Evolutionary conservation across 2,113 vertebrate species (phyloP).

Genomic region (Tachysurus vachellii): DNA sequence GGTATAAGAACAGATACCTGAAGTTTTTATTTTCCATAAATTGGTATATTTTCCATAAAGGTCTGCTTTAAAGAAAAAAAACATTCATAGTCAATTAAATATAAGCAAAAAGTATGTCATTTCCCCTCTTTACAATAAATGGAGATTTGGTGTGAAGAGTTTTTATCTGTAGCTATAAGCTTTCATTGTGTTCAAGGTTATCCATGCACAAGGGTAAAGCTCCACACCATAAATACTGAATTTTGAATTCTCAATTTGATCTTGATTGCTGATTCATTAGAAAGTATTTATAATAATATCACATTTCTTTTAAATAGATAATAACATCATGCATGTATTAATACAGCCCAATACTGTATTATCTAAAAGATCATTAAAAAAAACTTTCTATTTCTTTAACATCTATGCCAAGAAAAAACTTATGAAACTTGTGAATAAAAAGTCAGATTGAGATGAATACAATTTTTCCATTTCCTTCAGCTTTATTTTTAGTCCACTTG

Average conservation of each 20-base stretch:
- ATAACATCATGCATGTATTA: background rate
- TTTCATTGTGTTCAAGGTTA: background rate
- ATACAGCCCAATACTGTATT: background rate
- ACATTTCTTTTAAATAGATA: background rate
- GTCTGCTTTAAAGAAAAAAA: background rate
- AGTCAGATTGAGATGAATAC: background rate
- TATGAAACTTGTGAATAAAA: background rate
- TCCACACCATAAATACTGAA: background rate
- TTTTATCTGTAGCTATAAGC: background rate
- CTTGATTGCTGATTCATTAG: background rate
- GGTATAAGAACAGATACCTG: background rate
- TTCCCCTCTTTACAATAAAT: background rate
- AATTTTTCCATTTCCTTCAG: constrained; percentile 6
- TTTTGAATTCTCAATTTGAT: background rate
- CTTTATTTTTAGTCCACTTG: background rate
- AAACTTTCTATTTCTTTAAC: background rate
- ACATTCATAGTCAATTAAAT: background rate
- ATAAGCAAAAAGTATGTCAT: background rate
- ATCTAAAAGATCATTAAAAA: background rate
- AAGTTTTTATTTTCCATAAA: background rate
- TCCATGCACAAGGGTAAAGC: background rate
- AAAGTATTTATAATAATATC: background rate
- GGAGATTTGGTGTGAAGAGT: background rate
- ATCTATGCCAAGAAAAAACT: background rate
- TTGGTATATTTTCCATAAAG: background rate